Evolutionary conservation across 2,113 vertebrate species (phyloP), one percentile per base, ranked within the genome.

Genomic region (Mormoops blainvillei): DNA sequence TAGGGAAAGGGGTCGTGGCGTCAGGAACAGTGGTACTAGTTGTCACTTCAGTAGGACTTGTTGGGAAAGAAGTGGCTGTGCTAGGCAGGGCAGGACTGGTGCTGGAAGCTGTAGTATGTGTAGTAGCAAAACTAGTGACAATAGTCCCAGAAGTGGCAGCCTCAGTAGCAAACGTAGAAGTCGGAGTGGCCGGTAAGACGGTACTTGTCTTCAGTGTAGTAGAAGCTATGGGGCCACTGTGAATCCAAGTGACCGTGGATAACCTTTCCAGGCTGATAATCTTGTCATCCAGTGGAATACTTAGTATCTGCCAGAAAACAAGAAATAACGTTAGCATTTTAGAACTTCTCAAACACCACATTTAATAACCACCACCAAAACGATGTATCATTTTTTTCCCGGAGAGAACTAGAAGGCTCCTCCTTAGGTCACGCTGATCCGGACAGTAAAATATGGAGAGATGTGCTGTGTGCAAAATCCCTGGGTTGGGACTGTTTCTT

Each of bases 221-320:
- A 10, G 93, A 15, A 63, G 15, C 3, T 26, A 2, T 1, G n/a
- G 43, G 41, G 38, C 4, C 58, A 58, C 70, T 22, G 4, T 94
- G 18, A 67, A 74, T 15, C 97, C 97, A 98, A 6, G 9, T 65
- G 67, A 97, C 26, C 7, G 85, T 61, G 65, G 52, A 96, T 92
- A 98, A 54, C 0, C 86, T 85, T 91, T 97, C 67, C 88, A 98
- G 88, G 19, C 14, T 78, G 73, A 98, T 65, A 36, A 9, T 88
- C 85, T 74, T 70, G 36, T 78, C 13, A 28, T 81, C 95, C 77
- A 97, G 22, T 14, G 88, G 71, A 94, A 98, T 96, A 63, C 41
- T 91, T 86, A 98, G 67, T 73, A 15, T 86, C 97, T 98, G 91
- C 54, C 92, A 78, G 61, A 78, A 94, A 94, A 87, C 26, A 94